Base-by-base conservation (phyloP, 37 sponge, comb jelly and placozoan species). In the Dysidea cf. avara region DNA sequence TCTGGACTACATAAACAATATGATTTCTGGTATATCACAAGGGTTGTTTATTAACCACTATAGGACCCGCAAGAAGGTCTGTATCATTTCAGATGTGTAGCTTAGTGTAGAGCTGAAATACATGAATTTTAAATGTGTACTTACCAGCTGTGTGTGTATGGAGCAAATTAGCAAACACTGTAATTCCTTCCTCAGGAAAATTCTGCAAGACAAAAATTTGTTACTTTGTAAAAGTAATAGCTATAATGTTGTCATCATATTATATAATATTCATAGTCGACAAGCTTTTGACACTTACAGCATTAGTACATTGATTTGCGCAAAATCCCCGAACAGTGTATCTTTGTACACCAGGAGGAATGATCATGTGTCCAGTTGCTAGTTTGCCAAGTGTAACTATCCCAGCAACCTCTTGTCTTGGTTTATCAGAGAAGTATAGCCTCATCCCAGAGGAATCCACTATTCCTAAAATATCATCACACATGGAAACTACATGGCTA, bases 71-170 rank as follows among this genome's bases (percentile, higher is more conserved):
- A n/a, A n/a, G n/a, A n/a, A n/a, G n/a, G n/a, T n/a, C n/a, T n/a
- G n/a, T n/a, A n/a, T n/a, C n/a, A n/a, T n/a, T n/a, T n/a, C n/a
- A n/a, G n/a, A n/a, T n/a, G n/a, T n/a, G n/a, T n/a, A n/a, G n/a
- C n/a, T n/a, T n/a, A n/a, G n/a, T n/a, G n/a, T n/a, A n/a, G n/a
- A n/a, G n/a, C n/a, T n/a, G n/a, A n/a, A n/a, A n/a, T n/a, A n/a
- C n/a, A n/a, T n/a, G n/a, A n/a, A n/a, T n/a, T n/a, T n/a, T n/a
- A n/a, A n/a, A n/a, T n/a, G n/a, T n/a, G 12, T 13, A 35, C 60
- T 38, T 38, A 79, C 80, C 80, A 52, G 33, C 62, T n/a, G 48
- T 16, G 35, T 79, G 80, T 20, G 80, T 79, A 63, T 82, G 82
- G 0, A 82, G 36, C 0, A 38, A 24, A 40, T 73, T 74, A 6